phyloP scores from a whole-genome alignment of 2,113 vertebrate genomes.

The Saimiri boliviensis region DNA sequence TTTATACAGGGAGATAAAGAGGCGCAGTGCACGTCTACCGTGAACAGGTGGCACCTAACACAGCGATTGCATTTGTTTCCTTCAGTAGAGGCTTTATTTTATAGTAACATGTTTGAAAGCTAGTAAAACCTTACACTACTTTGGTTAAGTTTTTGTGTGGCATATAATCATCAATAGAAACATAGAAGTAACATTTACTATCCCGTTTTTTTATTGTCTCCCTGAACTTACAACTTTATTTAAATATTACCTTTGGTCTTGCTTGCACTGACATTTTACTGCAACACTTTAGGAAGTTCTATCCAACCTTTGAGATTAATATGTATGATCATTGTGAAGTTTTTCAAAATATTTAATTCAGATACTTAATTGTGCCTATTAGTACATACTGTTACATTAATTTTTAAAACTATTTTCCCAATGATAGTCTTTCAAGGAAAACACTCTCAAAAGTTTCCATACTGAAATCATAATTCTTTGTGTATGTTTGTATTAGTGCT shows the following conservation, averaged over 20 bases:
- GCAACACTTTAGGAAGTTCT: not conserved
- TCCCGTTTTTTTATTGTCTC: not conserved
- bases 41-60: not conserved
- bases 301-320: not conserved
- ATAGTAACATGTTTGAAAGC: constrained; percentile 10
- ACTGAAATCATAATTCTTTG: not conserved
- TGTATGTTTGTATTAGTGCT: not conserved
- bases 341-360: not conserved
- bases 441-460: not conserved
- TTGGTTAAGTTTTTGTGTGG: constrained; percentile 1
- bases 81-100: not conserved
- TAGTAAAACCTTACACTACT: not conserved
- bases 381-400: not conserved
- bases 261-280: not conserved
- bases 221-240: not conserved
- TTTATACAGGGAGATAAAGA: not conserved
- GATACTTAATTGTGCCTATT: constrained; percentile 21
- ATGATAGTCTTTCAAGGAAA: constrained; percentile 24
- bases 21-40: not conserved
- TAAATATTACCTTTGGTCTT: not conserved
- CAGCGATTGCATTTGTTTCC: not conserved
- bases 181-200: not conserved
- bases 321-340: not conserved
- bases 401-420: constrained; percentile 28
- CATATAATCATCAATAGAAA: not conserved